Percentiles rank a stretch among this genome's conserved stretches.
These are phyloP conservation scores for Drosophila planitibia DNA, from an alignment of 2,888 invertebrate genomes.

Conservation along the genomic window DNA sequence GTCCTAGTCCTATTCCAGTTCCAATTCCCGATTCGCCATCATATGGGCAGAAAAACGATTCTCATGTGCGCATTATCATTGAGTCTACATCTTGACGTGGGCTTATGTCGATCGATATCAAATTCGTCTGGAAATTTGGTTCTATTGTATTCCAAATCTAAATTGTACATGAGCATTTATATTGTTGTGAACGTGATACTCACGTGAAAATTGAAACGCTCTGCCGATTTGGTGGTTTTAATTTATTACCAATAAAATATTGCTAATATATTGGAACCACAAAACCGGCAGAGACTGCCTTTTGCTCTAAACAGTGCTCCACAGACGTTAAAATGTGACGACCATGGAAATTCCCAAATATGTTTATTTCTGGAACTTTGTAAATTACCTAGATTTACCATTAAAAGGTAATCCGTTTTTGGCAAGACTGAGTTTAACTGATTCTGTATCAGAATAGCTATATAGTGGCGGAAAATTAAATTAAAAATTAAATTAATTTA, in stretches of 20 bases:
- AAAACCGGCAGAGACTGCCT: background rate
- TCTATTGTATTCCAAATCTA: background rate
- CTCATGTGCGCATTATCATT: background rate
- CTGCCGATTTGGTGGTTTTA: background rate
- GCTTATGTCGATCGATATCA: background rate
- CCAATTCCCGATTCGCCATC: conserved; percentile 14
- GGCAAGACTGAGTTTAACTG: background rate
- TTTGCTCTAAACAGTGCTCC: background rate
- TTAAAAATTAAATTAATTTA: no score
- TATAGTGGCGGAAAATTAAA: no score
- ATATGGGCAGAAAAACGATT: conserved; percentile 35
- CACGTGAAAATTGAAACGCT: background rate
- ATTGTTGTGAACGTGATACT: background rate
- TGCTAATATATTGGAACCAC: background rate
- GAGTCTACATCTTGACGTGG: background rate
- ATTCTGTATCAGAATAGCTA: background rate
- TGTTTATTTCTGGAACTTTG: background rate
- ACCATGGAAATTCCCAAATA: background rate
- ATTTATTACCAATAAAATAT: background rate
- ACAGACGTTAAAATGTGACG: background rate
- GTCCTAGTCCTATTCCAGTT: background rate
- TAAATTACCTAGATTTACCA: background rate
- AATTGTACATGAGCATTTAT: background rate
- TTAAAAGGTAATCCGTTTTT: background rate
- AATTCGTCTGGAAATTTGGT: background rate